Evolutionary conservation across 2,113 vertebrate genomes (phyloP).

Genomic region (Suricata suricatta): DNA sequence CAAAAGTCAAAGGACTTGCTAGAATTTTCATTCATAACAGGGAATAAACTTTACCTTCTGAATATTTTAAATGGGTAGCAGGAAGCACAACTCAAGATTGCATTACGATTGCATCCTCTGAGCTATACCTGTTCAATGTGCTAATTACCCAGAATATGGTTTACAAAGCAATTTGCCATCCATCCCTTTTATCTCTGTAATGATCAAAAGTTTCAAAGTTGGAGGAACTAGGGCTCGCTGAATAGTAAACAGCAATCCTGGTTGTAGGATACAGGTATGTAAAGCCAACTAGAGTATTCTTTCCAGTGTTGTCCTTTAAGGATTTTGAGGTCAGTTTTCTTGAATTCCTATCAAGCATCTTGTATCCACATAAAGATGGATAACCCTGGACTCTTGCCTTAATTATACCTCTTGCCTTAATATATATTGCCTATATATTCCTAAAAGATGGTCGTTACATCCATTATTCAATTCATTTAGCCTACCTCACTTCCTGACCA

Average conservation of each 20-base stretch:
- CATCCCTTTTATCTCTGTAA: background rate
- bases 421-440: background rate
- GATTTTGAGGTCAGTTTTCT: constrained; percentile 26
- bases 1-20: background rate
- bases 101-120: background rate
- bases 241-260: background rate
- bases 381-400: background rate
- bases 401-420: background rate
- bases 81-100: background rate
- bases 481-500: background rate
- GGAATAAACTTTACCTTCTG: background rate
- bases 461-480: background rate
- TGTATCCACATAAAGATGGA: constrained; percentile 6
- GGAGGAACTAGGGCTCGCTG: background rate
- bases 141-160: background rate
- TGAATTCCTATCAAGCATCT: background rate
- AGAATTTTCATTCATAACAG: constrained; percentile 10
- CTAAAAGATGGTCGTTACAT: constrained; percentile 19
- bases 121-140: background rate
- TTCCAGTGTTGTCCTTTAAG: background rate
- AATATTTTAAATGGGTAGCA: background rate
- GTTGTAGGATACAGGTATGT: background rate
- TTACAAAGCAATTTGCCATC: constrained; percentile 9
- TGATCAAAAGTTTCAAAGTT: background rate
- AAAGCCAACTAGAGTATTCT: background rate